Conservation (phyloP, 1,140 invertebrate species). For the Drosophila dunni region DNA sequence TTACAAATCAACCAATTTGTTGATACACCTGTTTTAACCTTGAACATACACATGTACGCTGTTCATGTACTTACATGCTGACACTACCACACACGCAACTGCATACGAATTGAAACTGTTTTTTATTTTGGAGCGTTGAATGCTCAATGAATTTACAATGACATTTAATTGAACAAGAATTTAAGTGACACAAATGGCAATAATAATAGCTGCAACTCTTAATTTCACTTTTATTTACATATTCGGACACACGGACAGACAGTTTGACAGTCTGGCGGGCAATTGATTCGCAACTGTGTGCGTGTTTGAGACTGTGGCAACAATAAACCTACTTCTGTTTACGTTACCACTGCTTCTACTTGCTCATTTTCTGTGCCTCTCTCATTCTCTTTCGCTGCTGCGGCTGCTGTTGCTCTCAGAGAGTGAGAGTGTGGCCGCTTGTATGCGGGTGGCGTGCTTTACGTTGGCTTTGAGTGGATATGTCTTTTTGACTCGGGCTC, state of each 20-base stretch:
- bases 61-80: neutral
- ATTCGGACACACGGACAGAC: constrained; percentile 29
- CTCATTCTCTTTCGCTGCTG: neutral
- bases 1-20: constrained; percentile 12
- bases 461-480: constrained; percentile 11
- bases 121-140: neutral
- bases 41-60: constrained; percentile 4
- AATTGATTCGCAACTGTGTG: constrained; percentile 39
- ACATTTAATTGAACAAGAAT: constrained; percentile 44
- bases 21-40: constrained; percentile 15
- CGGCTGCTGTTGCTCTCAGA: constrained; percentile 17
- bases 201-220: constrained; percentile 40
- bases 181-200: constrained; percentile 28
- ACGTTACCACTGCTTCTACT: constrained; percentile 7
- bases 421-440: constrained; percentile 3
- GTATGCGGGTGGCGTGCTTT: constrained; percentile 43
- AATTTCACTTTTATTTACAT: constrained; percentile 75
- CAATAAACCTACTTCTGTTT: constrained; percentile 43
- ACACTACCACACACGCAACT: neutral
- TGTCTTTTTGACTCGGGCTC: constrained; percentile 1
- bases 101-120: too few species aligned
- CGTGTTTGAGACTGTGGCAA: constrained; percentile 6
- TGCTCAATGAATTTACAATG: constrained; percentile 66
- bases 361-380: neutral
- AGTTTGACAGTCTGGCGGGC: constrained; percentile 29